phyloP scores from a whole-genome alignment of 2,113 vertebrate genomes.

The Hemiscyllium ocellatum region DNA sequence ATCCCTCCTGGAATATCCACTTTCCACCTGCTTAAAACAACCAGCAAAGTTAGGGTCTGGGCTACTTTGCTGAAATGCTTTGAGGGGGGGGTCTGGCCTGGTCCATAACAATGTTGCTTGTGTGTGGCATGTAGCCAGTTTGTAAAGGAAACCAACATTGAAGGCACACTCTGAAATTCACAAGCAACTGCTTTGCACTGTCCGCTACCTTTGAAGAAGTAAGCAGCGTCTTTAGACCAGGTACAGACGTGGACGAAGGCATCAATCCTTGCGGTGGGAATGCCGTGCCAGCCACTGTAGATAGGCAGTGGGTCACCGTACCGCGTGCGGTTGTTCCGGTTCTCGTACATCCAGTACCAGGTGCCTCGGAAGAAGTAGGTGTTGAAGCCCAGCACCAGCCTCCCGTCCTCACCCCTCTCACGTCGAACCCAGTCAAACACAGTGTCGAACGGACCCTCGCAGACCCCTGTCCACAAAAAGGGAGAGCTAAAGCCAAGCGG shows the following conservation, averaged over 20 bases:
- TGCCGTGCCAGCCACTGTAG: constrained; percentile 31
- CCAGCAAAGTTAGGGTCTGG: too few species aligned
- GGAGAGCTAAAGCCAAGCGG: too few species aligned
- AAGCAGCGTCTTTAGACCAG: constrained; percentile 38
- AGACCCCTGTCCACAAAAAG: constrained; percentile 28
- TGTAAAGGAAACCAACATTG: too few species aligned
- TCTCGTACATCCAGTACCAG: constrained; percentile 45
- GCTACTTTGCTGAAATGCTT: too few species aligned
- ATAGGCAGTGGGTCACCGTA: constrained; percentile 35
- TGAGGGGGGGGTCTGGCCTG: too few species aligned
- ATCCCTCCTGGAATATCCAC: too few species aligned
- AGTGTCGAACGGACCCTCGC: constrained; percentile 39
- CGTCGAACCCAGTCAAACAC: constrained; percentile 39
- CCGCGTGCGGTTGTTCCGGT: constrained; percentile 41
- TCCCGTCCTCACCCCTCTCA: constrained; percentile 35
- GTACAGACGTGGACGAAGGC: constrained; percentile 37
- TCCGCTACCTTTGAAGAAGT: constrained; percentile 41
- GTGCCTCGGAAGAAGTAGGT: constrained; percentile 34
- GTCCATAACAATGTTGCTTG: too few species aligned
- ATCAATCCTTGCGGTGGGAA: constrained; percentile 26
- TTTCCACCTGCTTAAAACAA: too few species aligned
- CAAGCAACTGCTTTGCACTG: too few species aligned
- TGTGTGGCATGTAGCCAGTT: too few species aligned
- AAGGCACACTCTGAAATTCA: not conserved
- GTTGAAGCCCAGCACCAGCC: constrained; percentile 26